A percentile compares a stretch with the other conserved stretches of the same genome.
Conservation (phyloP, 2,888 invertebrate genomes). For the Malacosoma neustria region DNA sequence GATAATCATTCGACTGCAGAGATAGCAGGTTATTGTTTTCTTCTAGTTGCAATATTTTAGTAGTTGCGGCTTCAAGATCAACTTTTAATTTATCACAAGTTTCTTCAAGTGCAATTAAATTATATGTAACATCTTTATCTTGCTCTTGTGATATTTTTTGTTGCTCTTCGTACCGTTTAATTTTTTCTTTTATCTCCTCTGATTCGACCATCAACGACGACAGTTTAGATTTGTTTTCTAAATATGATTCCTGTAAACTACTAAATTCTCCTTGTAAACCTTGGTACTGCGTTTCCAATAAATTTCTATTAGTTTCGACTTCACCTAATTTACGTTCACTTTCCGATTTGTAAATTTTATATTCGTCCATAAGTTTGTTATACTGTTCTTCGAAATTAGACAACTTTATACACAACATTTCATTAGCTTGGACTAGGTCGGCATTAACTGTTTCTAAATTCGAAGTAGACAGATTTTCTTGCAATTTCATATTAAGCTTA, state of each 20-base stretch:
- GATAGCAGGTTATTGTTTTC: conserved; percentile 26
- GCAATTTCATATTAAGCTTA: conserved; percentile 35
- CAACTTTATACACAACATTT: conserved; percentile 22
- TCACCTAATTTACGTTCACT: conserved; percentile 30
- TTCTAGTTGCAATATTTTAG: conserved; percentile 43
- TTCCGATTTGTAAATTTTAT: conserved; percentile 24
- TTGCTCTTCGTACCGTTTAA: conserved; percentile 21
- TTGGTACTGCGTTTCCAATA: conserved; percentile 10
- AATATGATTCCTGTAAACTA: conserved; percentile 22
- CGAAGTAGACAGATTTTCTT: not conserved
- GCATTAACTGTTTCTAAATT: conserved; percentile 21
- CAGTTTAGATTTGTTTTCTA: conserved; percentile 25
- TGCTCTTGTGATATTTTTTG: conserved; percentile 14
- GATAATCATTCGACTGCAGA: conserved; percentile 24
- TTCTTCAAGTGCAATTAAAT: conserved; percentile 33
- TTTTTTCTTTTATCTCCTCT: conserved; percentile 23
- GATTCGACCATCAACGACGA: conserved; percentile 27
- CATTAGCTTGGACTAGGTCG: conserved; percentile 23
- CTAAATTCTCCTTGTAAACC: conserved; percentile 27
- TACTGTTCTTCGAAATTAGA: conserved; percentile 22
- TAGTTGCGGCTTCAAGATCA: conserved; percentile 46
- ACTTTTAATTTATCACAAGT: conserved; percentile 33
- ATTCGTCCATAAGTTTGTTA: conserved; percentile 23
- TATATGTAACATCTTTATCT: conserved; percentile 19
- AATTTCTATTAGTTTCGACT: conserved; percentile 19